phyloP scores from a whole-genome alignment of 2,888 invertebrate genomes.

The Cheilosia pagana region DNA sequence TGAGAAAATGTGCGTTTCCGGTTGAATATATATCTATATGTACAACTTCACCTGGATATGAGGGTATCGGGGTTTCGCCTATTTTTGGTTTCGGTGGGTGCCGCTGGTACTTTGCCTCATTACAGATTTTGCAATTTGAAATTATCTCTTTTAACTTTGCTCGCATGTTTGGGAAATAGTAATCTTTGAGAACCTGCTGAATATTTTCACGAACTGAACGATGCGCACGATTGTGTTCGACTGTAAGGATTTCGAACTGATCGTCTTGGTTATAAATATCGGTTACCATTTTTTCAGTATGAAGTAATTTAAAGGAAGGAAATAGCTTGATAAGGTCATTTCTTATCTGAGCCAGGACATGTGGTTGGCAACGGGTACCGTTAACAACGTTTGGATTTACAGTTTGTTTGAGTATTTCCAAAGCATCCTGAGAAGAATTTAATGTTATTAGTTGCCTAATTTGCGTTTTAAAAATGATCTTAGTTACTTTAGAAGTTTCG shows the following conservation, averaged over 20 bases:
- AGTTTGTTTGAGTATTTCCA: background rate
- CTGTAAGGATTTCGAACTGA: constrained; percentile 13
- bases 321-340: background rate
- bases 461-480: constrained; percentile 44
- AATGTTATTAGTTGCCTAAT: too few species aligned
- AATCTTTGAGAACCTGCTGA: constrained; percentile 21
- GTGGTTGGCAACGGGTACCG: constrained; percentile 21
- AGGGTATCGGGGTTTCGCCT: constrained; percentile 22
- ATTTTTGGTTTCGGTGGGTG: background rate
- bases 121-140: background rate
- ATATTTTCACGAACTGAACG: constrained; percentile 32
- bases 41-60: constrained; percentile 11
- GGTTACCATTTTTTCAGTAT: constrained; percentile 18
- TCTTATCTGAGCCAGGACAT: background rate
- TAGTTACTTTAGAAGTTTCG: constrained; percentile 3
- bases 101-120: too few species aligned
- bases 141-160: constrained; percentile 7
- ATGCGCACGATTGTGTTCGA: constrained; percentile 37
- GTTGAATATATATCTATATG: constrained; percentile 42
- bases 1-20: background rate
- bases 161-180: constrained; percentile 37
- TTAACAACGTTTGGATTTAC: constrained; percentile 11
- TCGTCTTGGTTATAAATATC: constrained; percentile 25
- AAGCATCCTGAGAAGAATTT: too few species aligned
- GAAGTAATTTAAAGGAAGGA: constrained; percentile 6